Conservation (phyloP, 2,888 invertebrate genomes). For the Chalcosyrphus nemorum region DNA sequence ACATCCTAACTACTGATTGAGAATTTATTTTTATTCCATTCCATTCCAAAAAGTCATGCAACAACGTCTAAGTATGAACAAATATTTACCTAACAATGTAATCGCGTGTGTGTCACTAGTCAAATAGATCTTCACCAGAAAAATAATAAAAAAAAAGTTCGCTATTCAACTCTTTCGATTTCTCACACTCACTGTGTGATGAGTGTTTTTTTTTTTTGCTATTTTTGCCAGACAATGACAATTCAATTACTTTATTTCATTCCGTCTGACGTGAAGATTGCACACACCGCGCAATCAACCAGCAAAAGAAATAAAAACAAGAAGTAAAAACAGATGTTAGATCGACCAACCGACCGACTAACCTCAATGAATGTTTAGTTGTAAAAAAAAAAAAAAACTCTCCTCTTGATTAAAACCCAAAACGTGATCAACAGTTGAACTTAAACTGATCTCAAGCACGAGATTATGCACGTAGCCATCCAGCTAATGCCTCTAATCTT, state of each 20-base stretch:
- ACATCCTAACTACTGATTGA: not conserved
- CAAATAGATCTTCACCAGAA: conserved; percentile 42
- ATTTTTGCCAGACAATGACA: conserved; percentile 38
- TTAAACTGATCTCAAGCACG: not conserved
- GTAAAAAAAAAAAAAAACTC: not conserved
- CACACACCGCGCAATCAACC: conserved; percentile 24
- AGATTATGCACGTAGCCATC: conserved; percentile 10
- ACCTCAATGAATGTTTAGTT: conserved; percentile 42
- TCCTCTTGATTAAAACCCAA: not conserved
- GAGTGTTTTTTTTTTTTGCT: conserved; percentile 17
- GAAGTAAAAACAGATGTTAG: conserved; percentile 12
- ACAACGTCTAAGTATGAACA: conserved; percentile 10
- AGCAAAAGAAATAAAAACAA: not conserved
- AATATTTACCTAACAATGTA: conserved; percentile 34
- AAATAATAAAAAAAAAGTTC: conserved; percentile 34
- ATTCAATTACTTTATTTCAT: conserved; percentile 60
- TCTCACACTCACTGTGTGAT: conserved; percentile 38
- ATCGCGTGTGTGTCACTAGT: conserved; percentile 52
- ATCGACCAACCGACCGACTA: conserved; percentile 60
- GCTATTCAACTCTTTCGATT: conserved; percentile 51
- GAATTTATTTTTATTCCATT: conserved; percentile 17
- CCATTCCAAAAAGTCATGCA: conserved; percentile 25
- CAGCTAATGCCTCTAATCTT: not conserved
- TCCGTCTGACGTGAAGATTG: conserved; percentile 42
- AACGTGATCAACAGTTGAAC: conserved; percentile 30